Evolutionary conservation across 1,140 invertebrate species (phyloP).

Genomic region (Triops longicaudatus): DNA sequence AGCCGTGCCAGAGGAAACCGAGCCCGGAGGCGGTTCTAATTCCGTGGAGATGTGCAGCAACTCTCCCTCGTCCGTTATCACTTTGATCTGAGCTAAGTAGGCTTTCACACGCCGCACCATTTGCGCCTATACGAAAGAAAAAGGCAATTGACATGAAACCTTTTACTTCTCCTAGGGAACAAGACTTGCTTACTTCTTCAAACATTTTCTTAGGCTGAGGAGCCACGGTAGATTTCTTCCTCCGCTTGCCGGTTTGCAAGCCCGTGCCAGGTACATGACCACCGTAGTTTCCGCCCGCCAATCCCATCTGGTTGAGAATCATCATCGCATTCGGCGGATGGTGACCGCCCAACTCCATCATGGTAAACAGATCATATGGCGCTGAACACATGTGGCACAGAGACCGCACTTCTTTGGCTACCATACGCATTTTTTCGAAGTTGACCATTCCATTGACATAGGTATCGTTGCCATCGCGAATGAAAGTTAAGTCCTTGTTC

Average conservation of each 20-base stretch:
- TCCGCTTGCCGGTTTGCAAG: slow-evolving; percentile 64
- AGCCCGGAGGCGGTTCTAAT: slow-evolving; percentile 65
- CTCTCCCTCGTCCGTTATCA: slow-evolving; percentile 82
- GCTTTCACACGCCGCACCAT: slow-evolving; percentile 94
- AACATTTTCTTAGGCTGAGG: slow-evolving; percentile 98
- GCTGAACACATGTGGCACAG: slow-evolving; percentile 93
- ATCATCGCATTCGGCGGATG: slow-evolving; percentile 79
- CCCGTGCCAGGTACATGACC: slow-evolving; percentile 45
- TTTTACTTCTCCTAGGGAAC: neutral
- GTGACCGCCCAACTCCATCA: slow-evolving; percentile 73
- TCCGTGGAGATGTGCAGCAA: slow-evolving; percentile 79
- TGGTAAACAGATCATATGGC: slow-evolving; percentile 75
- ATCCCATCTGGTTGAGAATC: slow-evolving; percentile 67
- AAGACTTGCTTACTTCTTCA: slow-evolving; percentile 61
- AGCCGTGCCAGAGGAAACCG: slow-evolving; percentile 34
- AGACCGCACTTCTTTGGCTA: slow-evolving; percentile 91
- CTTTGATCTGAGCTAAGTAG: slow-evolving; percentile 85
- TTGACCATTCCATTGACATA: slow-evolving; percentile 87
- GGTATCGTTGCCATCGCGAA: slow-evolving; percentile 94
- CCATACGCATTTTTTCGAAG: slow-evolving; percentile 98
- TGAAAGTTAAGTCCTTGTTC: slow-evolving; percentile 96
- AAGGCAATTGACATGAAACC: neutral
- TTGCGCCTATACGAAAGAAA: slow-evolving; percentile 56
- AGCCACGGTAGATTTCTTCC: slow-evolving; percentile 81
- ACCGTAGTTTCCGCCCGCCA: slow-evolving; percentile 42